phyloP scores from a whole-genome alignment of 2,888 invertebrate species.

The Nematopogon swammerdamellus region DNA sequence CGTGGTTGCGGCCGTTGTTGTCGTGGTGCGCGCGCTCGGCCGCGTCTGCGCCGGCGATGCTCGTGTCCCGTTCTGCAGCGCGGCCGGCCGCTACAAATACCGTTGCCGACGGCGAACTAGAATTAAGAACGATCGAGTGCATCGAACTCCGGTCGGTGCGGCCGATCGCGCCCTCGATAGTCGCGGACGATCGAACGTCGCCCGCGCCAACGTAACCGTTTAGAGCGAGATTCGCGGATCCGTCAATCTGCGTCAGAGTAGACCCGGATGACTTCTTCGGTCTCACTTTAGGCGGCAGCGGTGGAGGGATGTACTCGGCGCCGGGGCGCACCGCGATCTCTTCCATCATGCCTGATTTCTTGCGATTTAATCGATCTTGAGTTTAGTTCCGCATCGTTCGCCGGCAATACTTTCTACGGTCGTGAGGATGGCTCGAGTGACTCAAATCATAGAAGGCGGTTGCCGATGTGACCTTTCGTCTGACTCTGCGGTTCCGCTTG shows the following conservation, averaged over 20 bases:
- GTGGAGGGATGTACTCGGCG: constrained; percentile 49
- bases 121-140: constrained; percentile 56
- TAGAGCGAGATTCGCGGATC: constrained; percentile 19
- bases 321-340: constrained; percentile 44
- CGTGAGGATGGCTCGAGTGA: not conserved
- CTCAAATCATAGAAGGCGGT: not conserved
- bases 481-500: not conserved
- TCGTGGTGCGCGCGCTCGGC: constrained; percentile 36
- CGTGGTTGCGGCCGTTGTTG: constrained; percentile 58
- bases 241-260: constrained; percentile 41
- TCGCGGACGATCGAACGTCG: constrained; percentile 4
- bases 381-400: not conserved
- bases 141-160: constrained; percentile 47
- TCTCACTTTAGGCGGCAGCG: constrained; percentile 56
- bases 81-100: constrained; percentile 52
- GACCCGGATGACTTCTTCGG: constrained; percentile 27
- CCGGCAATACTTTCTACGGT: not conserved
- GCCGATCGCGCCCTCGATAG: constrained; percentile 14
- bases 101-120: constrained; percentile 50
- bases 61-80: constrained; percentile 32
- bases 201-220: constrained; percentile 29
- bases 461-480: not conserved
- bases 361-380: not conserved
- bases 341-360: constrained; percentile 38
- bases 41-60: constrained; percentile 7